Evolutionary conservation across 2,888 invertebrate genomes (phyloP).

Genomic region (Troides helena): DNA sequence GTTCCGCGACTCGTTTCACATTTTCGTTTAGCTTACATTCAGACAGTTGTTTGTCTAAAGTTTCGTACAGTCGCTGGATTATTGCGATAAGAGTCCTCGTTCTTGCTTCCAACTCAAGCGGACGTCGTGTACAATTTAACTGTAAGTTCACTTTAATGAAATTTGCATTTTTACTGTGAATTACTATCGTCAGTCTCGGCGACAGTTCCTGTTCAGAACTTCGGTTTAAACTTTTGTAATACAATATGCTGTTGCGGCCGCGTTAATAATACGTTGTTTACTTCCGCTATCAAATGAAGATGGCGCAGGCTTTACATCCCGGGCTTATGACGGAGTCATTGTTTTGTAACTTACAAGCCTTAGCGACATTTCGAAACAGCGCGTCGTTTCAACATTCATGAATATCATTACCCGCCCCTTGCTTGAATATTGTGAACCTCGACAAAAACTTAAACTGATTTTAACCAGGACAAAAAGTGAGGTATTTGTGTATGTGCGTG

Average conservation of each 20-base stretch:
- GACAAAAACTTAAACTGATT: constrained; percentile 56
- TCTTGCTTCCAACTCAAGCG: not conserved
- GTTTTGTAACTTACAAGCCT: constrained; percentile 75
- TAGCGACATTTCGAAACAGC: constrained; percentile 72
- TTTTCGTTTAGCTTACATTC: constrained; percentile 62
- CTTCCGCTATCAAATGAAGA: constrained; percentile 68
- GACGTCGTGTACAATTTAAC: not conserved
- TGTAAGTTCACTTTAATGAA: constrained; percentile 4
- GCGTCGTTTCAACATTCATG: constrained; percentile 72
- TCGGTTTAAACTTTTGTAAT: constrained; percentile 58
- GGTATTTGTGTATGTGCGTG: too few species aligned
- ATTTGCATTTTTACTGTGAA: constrained; percentile 33
- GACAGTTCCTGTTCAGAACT: constrained; percentile 36
- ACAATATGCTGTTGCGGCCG: constrained; percentile 57
- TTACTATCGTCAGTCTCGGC: too few species aligned
- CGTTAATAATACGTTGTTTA: constrained; percentile 65
- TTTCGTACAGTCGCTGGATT: constrained; percentile 52
- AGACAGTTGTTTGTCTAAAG: constrained; percentile 62
- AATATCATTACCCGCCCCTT: constrained; percentile 72
- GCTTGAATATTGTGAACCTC: constrained; percentile 66
- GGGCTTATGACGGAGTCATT: constrained; percentile 75
- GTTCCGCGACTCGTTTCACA: constrained; percentile 49
- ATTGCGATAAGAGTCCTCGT: constrained; percentile 44
- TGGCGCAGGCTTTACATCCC: constrained; percentile 69
- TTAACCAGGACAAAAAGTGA: constrained; percentile 29